Base-by-base conservation (phyloP, 2,113 vertebrate genomes). In the Trinectes maculatus region DNA sequence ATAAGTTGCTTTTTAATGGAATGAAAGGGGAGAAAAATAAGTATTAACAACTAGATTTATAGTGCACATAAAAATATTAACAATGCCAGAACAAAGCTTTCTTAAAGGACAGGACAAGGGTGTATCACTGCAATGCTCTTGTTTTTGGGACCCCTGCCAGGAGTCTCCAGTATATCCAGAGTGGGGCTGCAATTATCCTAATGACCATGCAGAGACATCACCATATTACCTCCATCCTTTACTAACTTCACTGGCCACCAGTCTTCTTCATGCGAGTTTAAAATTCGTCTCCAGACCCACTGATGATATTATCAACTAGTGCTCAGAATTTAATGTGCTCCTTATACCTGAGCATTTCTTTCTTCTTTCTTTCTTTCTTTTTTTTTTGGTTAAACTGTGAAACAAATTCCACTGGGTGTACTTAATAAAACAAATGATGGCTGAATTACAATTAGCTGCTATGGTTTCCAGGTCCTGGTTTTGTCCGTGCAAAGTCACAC, bases 111-210 rank as follows among this genome's bases (percentile, higher is more conserved):
- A 44, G 25, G 21, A 2, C 26, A 47, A 22, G 25, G 25, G 21
- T 74, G 34, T 43, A 49, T 12, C 39, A 21, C 54, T 57, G 22
- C 31, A 53, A 0, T 49, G 16, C 11, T 37, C 56, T 59, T 28
- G 42, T 46, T 68, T 74, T 68, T 63, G 16, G 37, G 21, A 47
- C 33, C 24, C 10, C 19, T 72, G 72, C 63, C 54, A 73, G 18
- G 18, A 61, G 43, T 73, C 61, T 33, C 48, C 4, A 28, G 12
- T 65, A 51, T 39, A 52, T 56, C 61, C 43, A 55, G 34, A 56
- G 9, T n/a, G 44, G 37, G 15, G 24, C 31, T 53, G 56, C 40
- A 31, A 55, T 72, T 58, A 51, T 39, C 40, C 26, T 64, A 63
- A 58, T 56, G 63, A 61, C 44, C 57, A 12, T 56, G 19, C 43